A percentile compares a stretch with the other conserved stretches of the same genome.
phyloP scores from a whole-genome alignment of 2,797 vertebrate genomes.

The Synanceia verrucosa region DNA sequence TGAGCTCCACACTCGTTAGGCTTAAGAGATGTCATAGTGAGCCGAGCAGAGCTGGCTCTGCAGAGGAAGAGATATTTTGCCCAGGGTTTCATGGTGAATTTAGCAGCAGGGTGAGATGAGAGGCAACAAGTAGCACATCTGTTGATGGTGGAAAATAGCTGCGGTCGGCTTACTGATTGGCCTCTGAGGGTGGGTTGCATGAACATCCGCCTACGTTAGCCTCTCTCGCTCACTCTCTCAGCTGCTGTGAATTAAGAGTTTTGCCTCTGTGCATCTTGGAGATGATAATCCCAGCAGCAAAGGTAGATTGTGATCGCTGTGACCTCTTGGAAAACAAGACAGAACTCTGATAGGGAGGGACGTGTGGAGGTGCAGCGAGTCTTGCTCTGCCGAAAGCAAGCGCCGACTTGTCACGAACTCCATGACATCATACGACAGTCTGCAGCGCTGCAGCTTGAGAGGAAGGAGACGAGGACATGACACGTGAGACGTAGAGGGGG shows the following conservation, averaged over 20 bases:
- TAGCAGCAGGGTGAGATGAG: constrained; percentile 40
- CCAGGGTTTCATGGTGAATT: constrained; percentile 44
- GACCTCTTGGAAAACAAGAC: constrained; percentile 17
- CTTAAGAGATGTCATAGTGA: constrained; percentile 64
- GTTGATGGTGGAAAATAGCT: constrained; percentile 46
- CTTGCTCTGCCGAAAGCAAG: constrained; percentile 40
- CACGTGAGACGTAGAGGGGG: neutral
- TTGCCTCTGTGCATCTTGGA: neutral
- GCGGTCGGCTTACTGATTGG: constrained; percentile 28
- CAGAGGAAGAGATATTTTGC: constrained; percentile 22
- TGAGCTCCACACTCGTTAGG: constrained; percentile 59
- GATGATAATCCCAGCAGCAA: neutral
- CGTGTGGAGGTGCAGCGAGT: constrained; percentile 35
- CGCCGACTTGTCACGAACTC: constrained; percentile 24
- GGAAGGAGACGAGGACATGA: constrained; percentile 23
- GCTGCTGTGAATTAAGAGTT: constrained; percentile 19
- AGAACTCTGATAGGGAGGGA: neutral
- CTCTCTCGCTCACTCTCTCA: constrained; percentile 8
- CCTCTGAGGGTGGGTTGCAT: constrained; percentile 29
- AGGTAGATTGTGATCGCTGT: constrained; percentile 7
- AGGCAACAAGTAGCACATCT: constrained; percentile 70
- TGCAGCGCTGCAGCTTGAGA: constrained; percentile 9
- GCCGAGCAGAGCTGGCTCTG: constrained; percentile 19
- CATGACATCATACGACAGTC: constrained; percentile 37
- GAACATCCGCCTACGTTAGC: constrained; percentile 23